A percentile compares a stretch with the other conserved stretches of the same genome.
Conservation (phyloP, 2,888 invertebrate species). For the Encarsia formosa region DNA sequence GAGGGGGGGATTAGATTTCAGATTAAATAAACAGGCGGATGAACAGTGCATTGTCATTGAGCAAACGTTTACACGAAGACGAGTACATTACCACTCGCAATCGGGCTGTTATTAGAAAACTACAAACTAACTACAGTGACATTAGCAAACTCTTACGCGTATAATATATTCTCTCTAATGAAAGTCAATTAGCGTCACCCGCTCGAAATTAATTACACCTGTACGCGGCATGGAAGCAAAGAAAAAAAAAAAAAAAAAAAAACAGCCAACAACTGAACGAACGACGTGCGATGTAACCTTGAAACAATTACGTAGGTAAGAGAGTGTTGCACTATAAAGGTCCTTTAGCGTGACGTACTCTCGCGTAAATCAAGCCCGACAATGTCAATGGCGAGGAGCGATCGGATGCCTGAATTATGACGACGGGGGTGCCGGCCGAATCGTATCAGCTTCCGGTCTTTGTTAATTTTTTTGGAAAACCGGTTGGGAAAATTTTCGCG, state of each 20-base stretch:
- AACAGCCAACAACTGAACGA: no score
- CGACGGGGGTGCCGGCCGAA: slow-evolving; percentile 7
- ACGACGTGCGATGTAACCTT: slow-evolving; percentile 1
- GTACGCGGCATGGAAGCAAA: no score
- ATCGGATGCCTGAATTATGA: not conserved
- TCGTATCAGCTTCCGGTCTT: slow-evolving; percentile 4
- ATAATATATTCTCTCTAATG: slow-evolving; percentile 5
- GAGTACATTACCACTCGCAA: slow-evolving; percentile 13
- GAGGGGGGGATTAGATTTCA: no score
- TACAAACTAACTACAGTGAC: slow-evolving; percentile 15
- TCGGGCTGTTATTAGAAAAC: slow-evolving; percentile 10
- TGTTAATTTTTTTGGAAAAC: not conserved
- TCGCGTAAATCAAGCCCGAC: not conserved
- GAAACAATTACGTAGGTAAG: slow-evolving; percentile 8
- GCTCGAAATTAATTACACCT: slow-evolving; percentile 15
- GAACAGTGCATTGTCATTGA: no score
- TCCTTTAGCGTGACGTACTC: not conserved
- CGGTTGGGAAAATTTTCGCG: slow-evolving; percentile 8
- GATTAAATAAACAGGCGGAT: no score
- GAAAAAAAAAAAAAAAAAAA: no score
- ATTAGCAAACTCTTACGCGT: slow-evolving; percentile 4
- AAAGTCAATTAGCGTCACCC: slow-evolving; percentile 15
- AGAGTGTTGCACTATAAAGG: not conserved
- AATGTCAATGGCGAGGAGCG: not conserved
- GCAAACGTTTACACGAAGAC: not conserved